Conservation (phyloP, 2,888 invertebrate species). For the Pantelozetes paolii region DNA sequence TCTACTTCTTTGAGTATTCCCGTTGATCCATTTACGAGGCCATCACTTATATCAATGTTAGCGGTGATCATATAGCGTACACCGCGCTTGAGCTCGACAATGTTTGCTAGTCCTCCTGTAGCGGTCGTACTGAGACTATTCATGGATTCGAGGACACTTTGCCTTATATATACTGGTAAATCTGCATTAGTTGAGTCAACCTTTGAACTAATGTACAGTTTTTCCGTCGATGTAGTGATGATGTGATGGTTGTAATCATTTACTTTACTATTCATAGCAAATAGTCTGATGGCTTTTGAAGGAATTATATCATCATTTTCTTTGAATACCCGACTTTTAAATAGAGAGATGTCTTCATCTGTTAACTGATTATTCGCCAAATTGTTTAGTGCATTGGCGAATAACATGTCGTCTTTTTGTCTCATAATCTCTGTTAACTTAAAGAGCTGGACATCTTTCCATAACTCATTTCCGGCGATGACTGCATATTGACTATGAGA, state of each 20-base stretch:
- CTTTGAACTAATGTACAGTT: too few species aligned
- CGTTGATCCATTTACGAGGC: conserved; percentile 46
- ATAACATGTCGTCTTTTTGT: not conserved
- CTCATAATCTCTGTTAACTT: conserved; percentile 24
- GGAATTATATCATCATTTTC: too few species aligned
- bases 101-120: not conserved
- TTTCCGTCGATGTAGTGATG: not conserved
- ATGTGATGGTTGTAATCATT: too few species aligned
- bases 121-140: too few species aligned
- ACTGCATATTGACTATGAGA: too few species aligned
- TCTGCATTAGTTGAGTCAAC: too few species aligned
- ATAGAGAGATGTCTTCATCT: too few species aligned
- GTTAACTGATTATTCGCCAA: too few species aligned
- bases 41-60: conserved; percentile 46
- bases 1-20: conserved; percentile 42
- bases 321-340: too few species aligned
- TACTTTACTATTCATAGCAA: too few species aligned
- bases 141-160: not conserved
- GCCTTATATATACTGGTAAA: too few species aligned
- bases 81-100: conserved; percentile 31
- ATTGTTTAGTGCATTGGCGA: not conserved
- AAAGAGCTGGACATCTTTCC: conserved; percentile 20
- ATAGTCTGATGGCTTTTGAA: too few species aligned
- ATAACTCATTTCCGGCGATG: not conserved
- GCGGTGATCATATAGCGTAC: conserved; percentile 44